Percentiles rank a stretch among this genome's conserved stretches.
Conservation (phyloP, 2,888 invertebrate species). For the Plagodis pulveraria region DNA sequence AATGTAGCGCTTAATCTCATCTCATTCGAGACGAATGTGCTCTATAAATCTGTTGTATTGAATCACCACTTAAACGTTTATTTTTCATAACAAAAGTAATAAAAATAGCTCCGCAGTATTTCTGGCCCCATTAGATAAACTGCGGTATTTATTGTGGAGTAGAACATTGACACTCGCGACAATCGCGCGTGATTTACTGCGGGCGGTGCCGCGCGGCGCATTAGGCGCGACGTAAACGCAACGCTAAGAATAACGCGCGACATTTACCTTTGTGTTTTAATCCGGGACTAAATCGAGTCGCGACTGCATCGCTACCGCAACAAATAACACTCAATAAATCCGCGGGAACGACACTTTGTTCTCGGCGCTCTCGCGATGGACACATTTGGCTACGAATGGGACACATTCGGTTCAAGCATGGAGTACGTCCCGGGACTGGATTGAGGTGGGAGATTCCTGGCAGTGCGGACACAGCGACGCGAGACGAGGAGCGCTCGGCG, state of each 20-base stretch:
- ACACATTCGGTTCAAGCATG: too few species aligned
- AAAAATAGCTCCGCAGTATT: conserved; percentile 31
- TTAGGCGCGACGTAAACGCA: conserved; percentile 14
- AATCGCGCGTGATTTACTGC: conserved; percentile 43
- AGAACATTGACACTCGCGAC: conserved; percentile 38
- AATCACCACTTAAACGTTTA: too few species aligned
- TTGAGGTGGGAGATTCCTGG: too few species aligned
- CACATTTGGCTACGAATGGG: conserved; percentile 4
- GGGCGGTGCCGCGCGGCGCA: conserved; percentile 30
- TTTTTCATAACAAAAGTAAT: not conserved
- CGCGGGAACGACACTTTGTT: conserved; percentile 51
- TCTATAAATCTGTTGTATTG: conserved; percentile 11
- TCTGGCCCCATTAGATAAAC: conserved; percentile 37
- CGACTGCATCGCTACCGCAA: conserved; percentile 16
- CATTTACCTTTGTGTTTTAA: conserved; percentile 71
- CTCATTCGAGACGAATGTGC: not conserved
- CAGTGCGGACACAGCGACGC: not conserved
- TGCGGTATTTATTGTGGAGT: conserved; percentile 35
- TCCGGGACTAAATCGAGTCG: conserved; percentile 56
- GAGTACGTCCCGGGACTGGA: too few species aligned
- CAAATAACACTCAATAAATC: conserved; percentile 51
- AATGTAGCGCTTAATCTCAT: not conserved
- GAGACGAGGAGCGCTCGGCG: not conserved
- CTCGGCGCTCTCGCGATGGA: conserved; percentile 18
- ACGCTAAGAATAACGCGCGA: conserved; percentile 59